Evolutionary conservation across 1,140 invertebrate genomes (phyloP).

Genomic region (Adelges cooleyi): DNA sequence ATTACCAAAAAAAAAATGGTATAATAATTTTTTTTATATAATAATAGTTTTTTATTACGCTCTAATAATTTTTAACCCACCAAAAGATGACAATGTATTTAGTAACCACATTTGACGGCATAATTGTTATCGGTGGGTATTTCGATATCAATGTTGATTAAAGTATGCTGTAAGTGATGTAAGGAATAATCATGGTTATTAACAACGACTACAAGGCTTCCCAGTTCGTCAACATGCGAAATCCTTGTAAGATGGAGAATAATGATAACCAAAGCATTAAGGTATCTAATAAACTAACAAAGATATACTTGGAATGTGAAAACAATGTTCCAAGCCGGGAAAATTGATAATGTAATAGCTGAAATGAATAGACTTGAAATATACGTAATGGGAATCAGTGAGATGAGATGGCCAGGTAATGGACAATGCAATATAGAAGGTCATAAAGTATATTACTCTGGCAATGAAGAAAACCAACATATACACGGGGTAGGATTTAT

Average conservation of each 20-base stretch:
- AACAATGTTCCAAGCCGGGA: conserved; percentile 29
- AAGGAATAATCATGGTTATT: too few relatives aligned
- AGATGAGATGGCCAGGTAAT: background rate
- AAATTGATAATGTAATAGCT: conserved; percentile 22
- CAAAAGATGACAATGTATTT: too few relatives aligned
- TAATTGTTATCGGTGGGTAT: too few relatives aligned
- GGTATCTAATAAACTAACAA: background rate
- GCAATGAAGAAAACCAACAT: background rate
- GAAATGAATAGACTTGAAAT: conserved; percentile 27
- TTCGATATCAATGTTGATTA: too few relatives aligned
- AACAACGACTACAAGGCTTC: too few relatives aligned
- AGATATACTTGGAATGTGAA: conserved; percentile 25
- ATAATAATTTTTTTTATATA: too few relatives aligned
- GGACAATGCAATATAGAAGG: background rate
- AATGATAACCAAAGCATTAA: background rate
- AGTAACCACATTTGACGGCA: too few relatives aligned
- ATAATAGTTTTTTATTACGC: too few relatives aligned
- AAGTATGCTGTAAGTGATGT: too few relatives aligned
- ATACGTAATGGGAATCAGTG: background rate
- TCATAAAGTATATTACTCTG: background rate
- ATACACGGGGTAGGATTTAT: background rate
- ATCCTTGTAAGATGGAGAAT: background rate
- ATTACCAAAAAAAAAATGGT: too few relatives aligned
- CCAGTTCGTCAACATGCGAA: background rate
- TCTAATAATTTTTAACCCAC: too few relatives aligned